Evolutionary conservation across 2,797 vertebrate species (phyloP), one percentile per base, ranked within the genome.

Genomic region (Pogonophryne albipinna): DNA sequence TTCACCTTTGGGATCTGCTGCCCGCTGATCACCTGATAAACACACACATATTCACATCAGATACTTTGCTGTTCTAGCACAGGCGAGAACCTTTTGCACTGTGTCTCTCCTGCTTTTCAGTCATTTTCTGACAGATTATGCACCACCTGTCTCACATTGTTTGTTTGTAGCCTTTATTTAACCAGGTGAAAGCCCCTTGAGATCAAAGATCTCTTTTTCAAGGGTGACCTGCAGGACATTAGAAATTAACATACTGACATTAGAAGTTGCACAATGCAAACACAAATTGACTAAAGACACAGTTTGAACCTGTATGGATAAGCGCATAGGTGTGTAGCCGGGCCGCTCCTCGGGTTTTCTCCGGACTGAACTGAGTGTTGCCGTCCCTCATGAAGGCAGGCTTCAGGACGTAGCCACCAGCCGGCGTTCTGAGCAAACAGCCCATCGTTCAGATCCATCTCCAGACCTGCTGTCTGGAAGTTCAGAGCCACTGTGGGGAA

Each of bases 371-470:
- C 56, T 72, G 81, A 12, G 92, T 94, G 69, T 89, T 90, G 38
- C 67, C 1, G 0, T 95, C 92, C 69, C 96, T 93, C 94, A 99
- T 93, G 91, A 98, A 98, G 34, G 86, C 76, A 0, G 98, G 98
- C 87, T 99, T 99, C 61, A 99, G 94, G 76, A 98, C 87, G 0
- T 96, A 99, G 75, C 98, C 98, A 0, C 96, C 96, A 97, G 87
- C 71, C 41, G 51, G 93, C 92, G 0, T 99, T 99, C 92, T 97
- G 97, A 75, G 90, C 91, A 91, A 98, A 99, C 41, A 97, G 91
- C 20, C 98, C 98, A 0, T 99, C 98, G 12, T 95, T 97, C 70
- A 99, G 94, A 79, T 99, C 98, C 98, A 99, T 99, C 85, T 98
- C 98, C 5, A 71, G 89, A 34, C 98, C 97, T 0, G 98, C 97